These are phyloP conservation scores for Phaethornis superciliosus DNA, from an alignment of 2,113 vertebrate species.

Conservation along the genomic window DNA sequence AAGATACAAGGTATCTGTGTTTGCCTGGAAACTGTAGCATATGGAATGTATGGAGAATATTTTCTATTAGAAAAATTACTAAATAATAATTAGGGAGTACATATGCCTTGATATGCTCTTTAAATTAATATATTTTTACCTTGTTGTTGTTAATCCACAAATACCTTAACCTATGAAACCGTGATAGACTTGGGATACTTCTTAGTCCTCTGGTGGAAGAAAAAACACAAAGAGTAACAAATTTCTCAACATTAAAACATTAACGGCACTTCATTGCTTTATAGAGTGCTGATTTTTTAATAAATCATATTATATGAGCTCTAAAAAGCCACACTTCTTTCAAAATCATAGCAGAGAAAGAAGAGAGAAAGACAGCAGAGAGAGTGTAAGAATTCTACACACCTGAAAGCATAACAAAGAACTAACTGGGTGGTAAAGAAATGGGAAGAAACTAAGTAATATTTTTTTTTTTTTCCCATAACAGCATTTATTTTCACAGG, in stretches of 20 bases:
- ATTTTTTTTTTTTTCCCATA: background rate
- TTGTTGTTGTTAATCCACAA: conserved; percentile 85
- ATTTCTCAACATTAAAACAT: background rate
- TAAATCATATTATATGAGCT: background rate
- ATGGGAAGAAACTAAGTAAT: background rate
- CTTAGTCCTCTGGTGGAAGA: conserved; percentile 70
- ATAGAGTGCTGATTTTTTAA: background rate
- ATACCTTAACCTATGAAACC: conserved; percentile 75
- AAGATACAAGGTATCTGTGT: background rate
- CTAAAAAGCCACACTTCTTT: background rate
- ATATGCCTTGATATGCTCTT: background rate
- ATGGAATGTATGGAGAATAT: background rate
- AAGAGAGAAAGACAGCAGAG: background rate
- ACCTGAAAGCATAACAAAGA: background rate
- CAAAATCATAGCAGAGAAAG: background rate
- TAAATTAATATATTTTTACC: conserved; percentile 64
- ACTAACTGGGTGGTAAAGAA: background rate
- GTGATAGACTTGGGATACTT: conserved; percentile 76
- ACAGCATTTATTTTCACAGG: background rate
- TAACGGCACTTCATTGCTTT: background rate
- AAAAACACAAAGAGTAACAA: background rate
- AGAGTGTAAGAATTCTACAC: background rate
- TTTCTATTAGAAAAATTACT: background rate
- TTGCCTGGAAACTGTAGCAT: background rate
- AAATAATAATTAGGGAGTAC: background rate